A percentile compares a stretch with the other conserved stretches of the same genome.
These are phyloP conservation scores for Acleris sparsana DNA, from an alignment of 2,888 invertebrate species.

Conservation along the genomic window DNA sequence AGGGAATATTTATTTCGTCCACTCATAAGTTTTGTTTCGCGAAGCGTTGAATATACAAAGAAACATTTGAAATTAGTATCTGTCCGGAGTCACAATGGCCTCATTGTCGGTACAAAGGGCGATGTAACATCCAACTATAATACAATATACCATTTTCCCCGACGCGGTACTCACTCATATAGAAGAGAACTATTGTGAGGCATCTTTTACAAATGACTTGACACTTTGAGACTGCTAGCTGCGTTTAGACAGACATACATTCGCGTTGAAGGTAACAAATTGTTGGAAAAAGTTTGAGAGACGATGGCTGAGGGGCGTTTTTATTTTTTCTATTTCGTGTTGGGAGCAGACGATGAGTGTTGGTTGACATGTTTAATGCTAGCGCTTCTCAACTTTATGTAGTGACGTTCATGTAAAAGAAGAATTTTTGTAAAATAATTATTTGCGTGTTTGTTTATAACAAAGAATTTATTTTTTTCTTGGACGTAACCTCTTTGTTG, in stretches of 20 bases:
- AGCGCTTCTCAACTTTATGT: no score
- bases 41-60: constrained; percentile 51
- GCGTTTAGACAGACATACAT: constrained; percentile 27
- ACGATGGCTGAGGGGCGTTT: not conserved
- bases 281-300: constrained; percentile 5
- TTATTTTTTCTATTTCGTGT: no score
- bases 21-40: constrained; percentile 53
- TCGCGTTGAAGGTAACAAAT: constrained; percentile 25
- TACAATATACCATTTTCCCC: constrained; percentile 57
- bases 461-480: no score
- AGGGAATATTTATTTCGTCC: constrained; percentile 44
- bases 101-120: constrained; percentile 64
- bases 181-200: constrained; percentile 53
- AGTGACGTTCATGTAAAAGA: no score
- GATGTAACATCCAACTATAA: constrained; percentile 60
- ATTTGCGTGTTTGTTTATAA: no score
- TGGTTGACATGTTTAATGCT: no score
- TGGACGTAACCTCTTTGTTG: no score
- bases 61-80: constrained; percentile 69
- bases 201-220: constrained; percentile 61
- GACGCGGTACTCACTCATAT: constrained; percentile 55
- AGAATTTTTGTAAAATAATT: no score
- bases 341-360: no score
- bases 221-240: constrained; percentile 39
- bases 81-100: constrained; percentile 63